Percentiles rank a stretch among this genome's conserved stretches.
Conservation (phyloP, 1,140 invertebrate genomes). For the Aleiodes sp. region DNA sequence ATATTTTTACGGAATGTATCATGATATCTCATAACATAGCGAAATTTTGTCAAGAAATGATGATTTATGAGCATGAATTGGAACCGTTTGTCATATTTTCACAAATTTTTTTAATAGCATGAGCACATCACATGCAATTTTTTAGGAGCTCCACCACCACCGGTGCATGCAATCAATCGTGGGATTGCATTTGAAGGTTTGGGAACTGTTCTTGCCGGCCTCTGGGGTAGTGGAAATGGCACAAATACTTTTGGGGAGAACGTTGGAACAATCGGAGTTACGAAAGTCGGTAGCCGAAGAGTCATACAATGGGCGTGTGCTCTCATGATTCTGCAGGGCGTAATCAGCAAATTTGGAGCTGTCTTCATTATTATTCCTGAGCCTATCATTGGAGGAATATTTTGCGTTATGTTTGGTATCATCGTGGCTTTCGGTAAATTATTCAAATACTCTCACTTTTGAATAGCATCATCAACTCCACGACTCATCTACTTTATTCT, state of each 20-base stretch:
- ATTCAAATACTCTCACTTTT: neutral
- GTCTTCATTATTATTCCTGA: slow-evolving; percentile 89
- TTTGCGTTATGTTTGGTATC: slow-evolving; percentile 90
- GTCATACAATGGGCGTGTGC: slow-evolving; percentile 84
- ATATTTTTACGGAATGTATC: neutral
- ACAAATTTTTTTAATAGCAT: neutral
- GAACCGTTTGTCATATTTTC: too few species aligned
- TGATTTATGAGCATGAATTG: too few species aligned
- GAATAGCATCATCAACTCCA: neutral
- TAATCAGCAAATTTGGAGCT: slow-evolving; percentile 85
- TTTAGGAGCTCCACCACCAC: slow-evolving; percentile 80
- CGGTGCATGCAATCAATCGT: slow-evolving; percentile 86
- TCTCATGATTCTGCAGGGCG: slow-evolving; percentile 81
- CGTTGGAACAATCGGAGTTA: slow-evolving; percentile 83
- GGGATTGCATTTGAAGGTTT: slow-evolving; percentile 87
- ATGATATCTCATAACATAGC: too few species aligned
- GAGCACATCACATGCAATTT: slow-evolving; percentile 17
- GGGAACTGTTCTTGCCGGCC: slow-evolving; percentile 82
- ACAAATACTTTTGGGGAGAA: slow-evolving; percentile 91
- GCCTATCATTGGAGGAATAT: slow-evolving; percentile 87
- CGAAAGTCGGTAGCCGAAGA: slow-evolving; percentile 83
- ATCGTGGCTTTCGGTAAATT: slow-evolving; percentile 78
- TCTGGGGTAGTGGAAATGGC: slow-evolving; percentile 86
- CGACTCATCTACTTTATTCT: too few species aligned
- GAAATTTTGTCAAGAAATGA: too few species aligned